Evolutionary conservation across 1,140 invertebrate species (phyloP).

Genomic region (Caenorhabditis remanei): DNA sequence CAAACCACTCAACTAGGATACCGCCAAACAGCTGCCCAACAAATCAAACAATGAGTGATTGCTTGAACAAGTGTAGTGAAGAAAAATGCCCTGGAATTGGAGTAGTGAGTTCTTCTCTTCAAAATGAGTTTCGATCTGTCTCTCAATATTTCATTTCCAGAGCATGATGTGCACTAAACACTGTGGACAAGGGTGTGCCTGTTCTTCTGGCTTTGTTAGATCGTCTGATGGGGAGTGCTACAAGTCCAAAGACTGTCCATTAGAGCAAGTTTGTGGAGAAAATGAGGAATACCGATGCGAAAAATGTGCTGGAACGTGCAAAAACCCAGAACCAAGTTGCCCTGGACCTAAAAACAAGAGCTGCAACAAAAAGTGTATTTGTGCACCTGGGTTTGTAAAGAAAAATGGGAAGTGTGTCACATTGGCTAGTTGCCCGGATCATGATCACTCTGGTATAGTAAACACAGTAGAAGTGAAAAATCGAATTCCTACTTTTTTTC

Average conservation of each 20-base stretch:
- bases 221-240: constrained; percentile 20
- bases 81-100: neutral
- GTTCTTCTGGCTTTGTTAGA: neutral
- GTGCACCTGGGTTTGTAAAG: constrained; percentile 39
- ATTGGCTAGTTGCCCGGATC: constrained; percentile 41
- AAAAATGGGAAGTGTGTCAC: constrained; percentile 46
- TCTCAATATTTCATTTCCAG: neutral
- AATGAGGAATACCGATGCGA: constrained; percentile 31
- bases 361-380: constrained; percentile 34
- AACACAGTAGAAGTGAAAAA: neutral
- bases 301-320: constrained; percentile 42
- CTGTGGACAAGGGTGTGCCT: constrained; percentile 16
- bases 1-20: no score
- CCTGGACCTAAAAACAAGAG: constrained; percentile 8
- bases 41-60: constrained; percentile 24
- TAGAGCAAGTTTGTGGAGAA: neutral
- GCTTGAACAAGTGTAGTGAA: constrained; percentile 32
- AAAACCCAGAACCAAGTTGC: constrained; percentile 31
- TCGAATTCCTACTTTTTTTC: neutral
- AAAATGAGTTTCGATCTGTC: no score
- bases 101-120: neutral
- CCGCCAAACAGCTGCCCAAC: neutral
- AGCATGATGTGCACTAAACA: constrained; percentile 26
- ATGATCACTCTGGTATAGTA: constrained; percentile 10
- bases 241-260: constrained; percentile 13